Evolutionary conservation across 2,888 invertebrate genomes (phyloP), one percentile per base, ranked within the genome.

Genomic region (Orthonevra nobilis): DNA sequence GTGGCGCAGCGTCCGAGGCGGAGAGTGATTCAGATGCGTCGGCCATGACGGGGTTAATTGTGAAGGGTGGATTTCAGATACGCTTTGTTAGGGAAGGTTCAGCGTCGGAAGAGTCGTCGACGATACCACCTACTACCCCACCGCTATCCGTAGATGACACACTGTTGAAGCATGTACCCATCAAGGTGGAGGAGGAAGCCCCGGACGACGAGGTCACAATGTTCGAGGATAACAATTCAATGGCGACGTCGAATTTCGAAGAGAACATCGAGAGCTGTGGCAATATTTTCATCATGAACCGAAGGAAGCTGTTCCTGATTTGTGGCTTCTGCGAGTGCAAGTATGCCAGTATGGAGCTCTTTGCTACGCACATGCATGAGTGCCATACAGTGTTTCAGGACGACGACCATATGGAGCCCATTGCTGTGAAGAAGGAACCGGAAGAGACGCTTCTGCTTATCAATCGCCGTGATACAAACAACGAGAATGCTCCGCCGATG

Each of bases 311-410:
- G 14, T 84, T 83, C 42, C 81, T 82, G 61, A 84, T 75, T 20
- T 87, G 84, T 82, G 87, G 82, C 32, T 82, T 82, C 50, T 87
- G 87, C 68, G 83, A 85, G 32, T 69, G 82, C 66, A 70, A 82
- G 82, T 82, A 83, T 52, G 85, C 84, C 5, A 85, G 84, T 36
- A 72, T 82, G 63, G 83, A 84, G 17, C 75, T 84, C 2, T 83
- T 87, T 52, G 83, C 83, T 2, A 56, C 75, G 52, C 87, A 87
- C 64, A 69, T 87, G 20, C 83, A 83, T 2, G 83, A 84, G 68
- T 82, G 84, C 36, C 87, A 87, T 70, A 83, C 83, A 0, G 32
- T 74, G 0, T 74, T 81, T 26, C 32, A 79, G 12, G 66, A 72
- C 7, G 70, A 75, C 10, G 12, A 58, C 1, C 40, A 60, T 6